A percentile compares a stretch with the other conserved stretches of the same genome.
Evolutionary conservation across 2,113 vertebrate species (phyloP).

Genomic region (Lucifuga dentata): DNA sequence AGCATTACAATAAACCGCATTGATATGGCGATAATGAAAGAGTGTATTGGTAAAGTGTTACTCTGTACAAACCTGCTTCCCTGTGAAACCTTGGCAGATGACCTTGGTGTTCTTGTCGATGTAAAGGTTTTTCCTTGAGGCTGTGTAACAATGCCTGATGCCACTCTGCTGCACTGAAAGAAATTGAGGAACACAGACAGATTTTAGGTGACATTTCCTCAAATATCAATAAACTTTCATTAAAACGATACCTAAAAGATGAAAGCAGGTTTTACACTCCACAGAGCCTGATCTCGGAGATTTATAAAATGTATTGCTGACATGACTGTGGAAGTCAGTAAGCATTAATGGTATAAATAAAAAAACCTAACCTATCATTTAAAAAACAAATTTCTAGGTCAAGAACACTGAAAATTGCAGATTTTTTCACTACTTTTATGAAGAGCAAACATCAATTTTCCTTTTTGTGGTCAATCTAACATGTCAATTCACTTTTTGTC

Average conservation of each 20-base stretch:
- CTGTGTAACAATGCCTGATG: conserved; percentile 90
- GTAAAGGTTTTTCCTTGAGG: conserved; percentile 90
- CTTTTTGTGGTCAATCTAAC: no score
- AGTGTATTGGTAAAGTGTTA: neutral
- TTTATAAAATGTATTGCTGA: no score
- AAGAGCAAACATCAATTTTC: no score
- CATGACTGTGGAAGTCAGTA: no score
- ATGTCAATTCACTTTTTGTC: neutral
- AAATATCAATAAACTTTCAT: neutral
- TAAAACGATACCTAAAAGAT: neutral
- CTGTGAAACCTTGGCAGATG: conserved; percentile 98
- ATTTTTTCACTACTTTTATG: no score
- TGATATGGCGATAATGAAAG: neutral
- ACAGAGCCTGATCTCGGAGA: no score
- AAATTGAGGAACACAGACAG: neutral
- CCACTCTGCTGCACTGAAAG: conserved; percentile 91
- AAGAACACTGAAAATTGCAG: no score
- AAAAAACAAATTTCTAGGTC: no score
- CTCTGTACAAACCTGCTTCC: conserved; percentile 91
- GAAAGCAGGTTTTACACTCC: no score
- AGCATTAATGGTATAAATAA: no score
- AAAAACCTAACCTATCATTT: no score
- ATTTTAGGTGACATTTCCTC: neutral
- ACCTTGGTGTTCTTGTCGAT: conserved; percentile 93
- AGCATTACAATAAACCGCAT: neutral